A percentile compares a stretch with the other conserved stretches of the same genome.
Evolutionary conservation across 1,140 invertebrate species (phyloP).

Genomic region (Agrilus planipennis): DNA sequence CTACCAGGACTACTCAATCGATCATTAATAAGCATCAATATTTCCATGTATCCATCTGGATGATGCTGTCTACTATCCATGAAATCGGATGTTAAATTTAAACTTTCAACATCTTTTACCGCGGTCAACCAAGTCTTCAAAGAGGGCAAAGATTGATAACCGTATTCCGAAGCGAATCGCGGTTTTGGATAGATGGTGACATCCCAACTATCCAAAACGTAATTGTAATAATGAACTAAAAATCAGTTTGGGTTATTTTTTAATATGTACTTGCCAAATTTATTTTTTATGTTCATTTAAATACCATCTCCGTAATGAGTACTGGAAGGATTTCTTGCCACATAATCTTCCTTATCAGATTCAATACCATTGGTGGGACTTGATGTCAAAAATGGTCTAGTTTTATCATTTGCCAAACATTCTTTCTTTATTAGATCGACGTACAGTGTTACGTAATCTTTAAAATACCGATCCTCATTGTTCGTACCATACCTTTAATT

Average conservation of each 20-base stretch:
- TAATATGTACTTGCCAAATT: no score
- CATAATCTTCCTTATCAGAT: slow-evolving; percentile 61
- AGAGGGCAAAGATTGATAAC: slow-evolving; percentile 80
- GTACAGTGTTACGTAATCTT: slow-evolving; percentile 83
- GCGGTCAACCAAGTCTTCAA: slow-evolving; percentile 46
- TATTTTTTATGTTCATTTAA: no score
- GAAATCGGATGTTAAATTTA: slow-evolving; percentile 46
- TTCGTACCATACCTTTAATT: slow-evolving; percentile 48
- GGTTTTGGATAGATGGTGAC: slow-evolving; percentile 61
- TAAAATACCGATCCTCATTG: slow-evolving; percentile 48
- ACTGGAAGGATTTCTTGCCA: slow-evolving; percentile 63
- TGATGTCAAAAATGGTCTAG: slow-evolving; percentile 63
- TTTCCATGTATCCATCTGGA: slow-evolving; percentile 50
- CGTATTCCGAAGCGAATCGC: slow-evolving; percentile 91
- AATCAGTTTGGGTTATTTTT: slow-evolving; percentile 16
- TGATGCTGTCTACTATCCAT: slow-evolving; percentile 75
- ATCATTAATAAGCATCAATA: slow-evolving; percentile 43
- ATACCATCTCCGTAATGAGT: slow-evolving; percentile 78
- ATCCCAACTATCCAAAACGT: slow-evolving; percentile 70
- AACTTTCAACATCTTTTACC: slow-evolving; percentile 42
- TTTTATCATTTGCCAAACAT: slow-evolving; percentile 48
- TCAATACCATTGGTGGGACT: slow-evolving; percentile 86
- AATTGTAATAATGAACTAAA: slow-evolving; percentile 87
- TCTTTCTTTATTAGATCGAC: slow-evolving; percentile 61
- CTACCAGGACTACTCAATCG: slow-evolving; percentile 44